Base-by-base conservation (phyloP, 2,888 invertebrate species). In the Megastigmus dorsalis region DNA sequence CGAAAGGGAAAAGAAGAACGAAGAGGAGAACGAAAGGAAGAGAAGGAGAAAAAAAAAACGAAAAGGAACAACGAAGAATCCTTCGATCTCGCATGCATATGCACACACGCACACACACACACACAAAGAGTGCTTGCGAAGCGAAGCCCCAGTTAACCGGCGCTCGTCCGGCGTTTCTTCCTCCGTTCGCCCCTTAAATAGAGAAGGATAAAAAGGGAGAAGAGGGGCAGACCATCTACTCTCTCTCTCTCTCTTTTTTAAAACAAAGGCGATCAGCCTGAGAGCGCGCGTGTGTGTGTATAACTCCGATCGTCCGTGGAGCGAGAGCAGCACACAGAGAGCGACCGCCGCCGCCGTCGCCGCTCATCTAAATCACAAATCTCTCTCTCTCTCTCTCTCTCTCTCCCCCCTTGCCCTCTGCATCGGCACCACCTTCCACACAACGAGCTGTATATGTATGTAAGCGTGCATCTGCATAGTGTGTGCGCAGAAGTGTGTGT, bases 341-440 rank as follows among this genome's bases (percentile, higher is more conserved):
- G n/a, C n/a, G n/a, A n/a, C n/a, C n/a, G n/a, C n/a, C n/a, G 55
- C 43, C 10, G 41, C 62, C n/a, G n/a, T n/a, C n/a, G 57, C 36
- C 30, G 81, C 80, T 87, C 87, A 88, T 88, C 86, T 87, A 86
- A 87, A 86, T 87, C 86, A 85, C 86, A 86, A 88, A 87, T 87
- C 86, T 84, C 80, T 41, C 9, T 33, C 20, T 15, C 13, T 33
- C 57, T 30, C 63, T 30, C 55, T 84, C 80, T 41, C 9, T 33
- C 20, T 15, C 13, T 33, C 57, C 41, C 63, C 18, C 55, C 33
- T 9, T 0, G 15, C 30, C 18, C 15, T 6, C 41, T 43, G 26
- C 45, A 38, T 54, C 81, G 82, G 83, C 84, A 84, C 84, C 84
- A 84, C 82, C 81, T 81, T 81, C 82, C 80, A 82, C 41, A n/a